phyloP scores from a whole-genome alignment of 1,140 invertebrate species.

The Cryptotermes secundus region DNA sequence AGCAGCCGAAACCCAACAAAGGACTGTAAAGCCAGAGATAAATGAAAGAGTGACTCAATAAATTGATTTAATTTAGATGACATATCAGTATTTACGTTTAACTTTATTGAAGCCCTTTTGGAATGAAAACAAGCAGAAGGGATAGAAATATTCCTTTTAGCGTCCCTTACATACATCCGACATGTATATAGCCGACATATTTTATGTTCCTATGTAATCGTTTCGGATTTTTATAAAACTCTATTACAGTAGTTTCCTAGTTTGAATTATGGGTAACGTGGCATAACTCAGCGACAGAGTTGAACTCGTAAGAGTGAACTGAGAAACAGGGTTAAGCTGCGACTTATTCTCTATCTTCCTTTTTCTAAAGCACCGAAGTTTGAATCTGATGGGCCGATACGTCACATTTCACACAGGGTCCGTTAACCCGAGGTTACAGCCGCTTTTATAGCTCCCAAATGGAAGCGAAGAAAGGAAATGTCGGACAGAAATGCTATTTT shows the following conservation, averaged over 20 bases:
- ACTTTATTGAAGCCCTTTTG: too few species aligned
- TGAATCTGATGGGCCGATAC: constrained; percentile 1
- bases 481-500: background rate
- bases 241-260: background rate
- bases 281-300: background rate
- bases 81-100: too few species aligned
- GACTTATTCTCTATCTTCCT: background rate
- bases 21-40: too few species aligned
- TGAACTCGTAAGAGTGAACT: background rate
- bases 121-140: too few species aligned
- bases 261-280: background rate
- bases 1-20: too few species aligned
- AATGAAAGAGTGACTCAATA: too few species aligned
- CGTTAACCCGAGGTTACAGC: background rate
- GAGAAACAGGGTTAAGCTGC: background rate
- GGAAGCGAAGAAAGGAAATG: constrained; percentile 4
- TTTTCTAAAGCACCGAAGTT: background rate
- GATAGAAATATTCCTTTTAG: background rate
- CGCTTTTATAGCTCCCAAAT: background rate
- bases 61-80: too few species aligned
- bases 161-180: background rate
- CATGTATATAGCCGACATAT: background rate
- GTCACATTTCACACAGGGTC: background rate
- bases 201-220: constrained; percentile 9
- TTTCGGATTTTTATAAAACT: background rate